Conservation (phyloP, 2,888 invertebrate genomes). For the Lapara coniferarum region DNA sequence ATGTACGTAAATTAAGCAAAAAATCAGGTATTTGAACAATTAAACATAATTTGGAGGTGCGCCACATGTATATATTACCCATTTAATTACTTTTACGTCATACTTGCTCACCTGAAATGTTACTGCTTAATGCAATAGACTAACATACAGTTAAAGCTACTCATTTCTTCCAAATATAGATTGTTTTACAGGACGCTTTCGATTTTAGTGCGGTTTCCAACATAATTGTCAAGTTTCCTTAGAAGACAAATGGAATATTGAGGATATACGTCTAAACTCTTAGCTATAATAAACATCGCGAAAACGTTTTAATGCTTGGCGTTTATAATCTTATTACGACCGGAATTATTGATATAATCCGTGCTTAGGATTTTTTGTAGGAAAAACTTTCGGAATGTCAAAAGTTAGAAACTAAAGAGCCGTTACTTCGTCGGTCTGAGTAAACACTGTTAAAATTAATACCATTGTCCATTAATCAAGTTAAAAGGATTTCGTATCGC, state of each 20-base stretch:
- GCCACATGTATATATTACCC: too few relatives aligned
- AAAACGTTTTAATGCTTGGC: not conserved
- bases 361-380: slow-evolving; percentile 33
- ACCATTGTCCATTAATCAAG: slow-evolving; percentile 76
- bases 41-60: not conserved
- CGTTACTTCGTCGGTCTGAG: slow-evolving; percentile 52
- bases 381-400: slow-evolving; percentile 42
- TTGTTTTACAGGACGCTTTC: too few relatives aligned
- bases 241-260: not conserved
- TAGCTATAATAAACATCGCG: not conserved
- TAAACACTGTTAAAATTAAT: slow-evolving; percentile 67
- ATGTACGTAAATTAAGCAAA: slow-evolving; percentile 9
- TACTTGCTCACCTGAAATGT: too few relatives aligned
- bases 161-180: too few relatives aligned
- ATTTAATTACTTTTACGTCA: too few relatives aligned
- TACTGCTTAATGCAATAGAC: too few relatives aligned
- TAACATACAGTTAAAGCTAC: too few relatives aligned
- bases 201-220: too few relatives aligned
- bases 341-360: slow-evolving; percentile 31
- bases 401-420: slow-evolving; percentile 41
- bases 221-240: too few relatives aligned
- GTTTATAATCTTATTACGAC: not conserved
- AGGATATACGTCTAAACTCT: not conserved
- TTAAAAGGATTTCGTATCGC: slow-evolving; percentile 69
- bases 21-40: not conserved